phyloP scores from a whole-genome alignment of 1,140 invertebrate genomes.

The Tribolium castaneum region DNA sequence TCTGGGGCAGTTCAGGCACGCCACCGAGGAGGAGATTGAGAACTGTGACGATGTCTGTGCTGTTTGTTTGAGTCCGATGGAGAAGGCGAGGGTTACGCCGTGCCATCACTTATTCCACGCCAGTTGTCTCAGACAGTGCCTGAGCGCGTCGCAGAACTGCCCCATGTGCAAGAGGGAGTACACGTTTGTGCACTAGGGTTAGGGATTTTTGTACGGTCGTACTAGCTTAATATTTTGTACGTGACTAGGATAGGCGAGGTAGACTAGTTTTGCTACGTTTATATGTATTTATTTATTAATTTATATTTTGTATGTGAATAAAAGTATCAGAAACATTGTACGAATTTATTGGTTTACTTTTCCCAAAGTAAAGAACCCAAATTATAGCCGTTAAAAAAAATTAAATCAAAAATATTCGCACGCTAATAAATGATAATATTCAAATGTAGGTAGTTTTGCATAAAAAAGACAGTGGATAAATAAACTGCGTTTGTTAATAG shows the following conservation, averaged over 20 bases:
- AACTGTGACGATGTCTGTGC: conserved; percentile 81
- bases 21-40: conserved; percentile 73
- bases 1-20: conserved; percentile 73
- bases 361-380: no score
- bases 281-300: conserved; percentile 24
- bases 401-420: no score
- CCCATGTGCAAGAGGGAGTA: conserved; percentile 77
- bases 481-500: no score
- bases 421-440: no score
- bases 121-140: conserved; percentile 76
- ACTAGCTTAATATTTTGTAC: conserved; percentile 33
- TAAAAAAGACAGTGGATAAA: no score
- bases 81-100: conserved; percentile 76
- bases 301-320: conserved; percentile 31
- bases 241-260: background rate
- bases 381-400: no score
- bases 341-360: background rate
- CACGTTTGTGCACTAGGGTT: conserved; percentile 58
- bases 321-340: background rate
- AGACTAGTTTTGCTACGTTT: conserved; percentile 32
- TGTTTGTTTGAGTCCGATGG: conserved; percentile 78
- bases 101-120: conserved; percentile 84
- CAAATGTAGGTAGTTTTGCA: no score
- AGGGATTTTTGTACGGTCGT: background rate
- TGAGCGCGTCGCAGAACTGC: conserved; percentile 76